phyloP scores from a whole-genome alignment of 2,888 invertebrate species.

The Torymus texanus region DNA sequence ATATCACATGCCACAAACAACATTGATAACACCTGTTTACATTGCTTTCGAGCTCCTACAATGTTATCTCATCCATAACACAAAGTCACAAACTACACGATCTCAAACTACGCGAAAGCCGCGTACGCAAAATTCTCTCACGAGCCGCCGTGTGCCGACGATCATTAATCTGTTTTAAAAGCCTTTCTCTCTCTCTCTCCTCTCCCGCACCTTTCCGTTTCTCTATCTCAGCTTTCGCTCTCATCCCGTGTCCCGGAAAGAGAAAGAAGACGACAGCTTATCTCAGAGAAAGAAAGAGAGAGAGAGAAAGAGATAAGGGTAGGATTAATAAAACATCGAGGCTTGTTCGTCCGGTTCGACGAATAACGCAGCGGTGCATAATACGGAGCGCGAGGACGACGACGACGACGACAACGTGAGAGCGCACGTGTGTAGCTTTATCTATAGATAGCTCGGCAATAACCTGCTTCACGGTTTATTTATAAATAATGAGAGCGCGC shows the following conservation, averaged over 20 bases:
- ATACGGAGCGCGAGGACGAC: not conserved
- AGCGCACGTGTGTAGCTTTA: conserved; percentile 1
- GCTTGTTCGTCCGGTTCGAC: conserved; percentile 11
- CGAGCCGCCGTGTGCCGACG: not conserved
- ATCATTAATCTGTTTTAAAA: conserved; percentile 30
- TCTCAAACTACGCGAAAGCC: too few relatives aligned
- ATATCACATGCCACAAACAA: too few relatives aligned
- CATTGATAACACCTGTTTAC: too few relatives aligned
- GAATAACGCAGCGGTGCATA: conserved; percentile 7
- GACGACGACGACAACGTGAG: too few relatives aligned
- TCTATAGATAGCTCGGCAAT: conserved; percentile 28
- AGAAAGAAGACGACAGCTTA: not conserved
- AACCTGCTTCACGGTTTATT: conserved; percentile 21
- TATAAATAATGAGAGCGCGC: not conserved
- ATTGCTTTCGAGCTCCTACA: too few relatives aligned
- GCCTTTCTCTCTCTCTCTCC: conserved; percentile 14
- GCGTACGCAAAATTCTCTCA: not conserved
- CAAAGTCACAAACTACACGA: too few relatives aligned
- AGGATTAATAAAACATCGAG: conserved; percentile 30
- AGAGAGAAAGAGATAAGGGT: conserved; percentile 10
- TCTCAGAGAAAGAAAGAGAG: not conserved
- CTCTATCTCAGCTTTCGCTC: conserved; percentile 3
- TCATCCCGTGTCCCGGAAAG: not conserved
- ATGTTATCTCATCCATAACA: too few relatives aligned
- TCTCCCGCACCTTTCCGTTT: not conserved